Base-by-base conservation (phyloP, 2,888 invertebrate genomes). In the Drosophila nr. medialis region DNA sequence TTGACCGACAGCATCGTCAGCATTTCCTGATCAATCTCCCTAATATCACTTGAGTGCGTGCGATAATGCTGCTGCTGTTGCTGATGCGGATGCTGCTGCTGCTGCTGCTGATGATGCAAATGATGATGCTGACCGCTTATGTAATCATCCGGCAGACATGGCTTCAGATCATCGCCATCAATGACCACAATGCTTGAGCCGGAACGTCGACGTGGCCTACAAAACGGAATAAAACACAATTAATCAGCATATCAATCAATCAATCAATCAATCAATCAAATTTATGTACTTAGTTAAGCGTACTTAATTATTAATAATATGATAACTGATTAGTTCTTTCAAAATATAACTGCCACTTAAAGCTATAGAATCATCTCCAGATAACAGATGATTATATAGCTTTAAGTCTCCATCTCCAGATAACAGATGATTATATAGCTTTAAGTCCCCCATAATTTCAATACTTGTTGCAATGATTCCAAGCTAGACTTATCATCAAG, bases 121-220 rank as follows among this genome's bases (percentile, higher is more conserved):
- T 79, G 66, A 72, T 91, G 91, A 67, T 91, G 92, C 69, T 90
- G 91, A 71, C 92, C 90, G 81, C 91, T 91, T 81, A 92, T 92
- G 66, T 95, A 95, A 90, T 95, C 93, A 93, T 95, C 93, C 91
- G 94, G 95, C 86, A 94, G 91, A 89, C 94, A 94, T 90, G 94
- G 94, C 92, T 95, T 93, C 69, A 93, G 77, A 92, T 95, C 95
- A 77, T 96, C 96, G 50, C 95, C 95, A 92, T 96, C 96, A 91
- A 96, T 94, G 92, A 96, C 96, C 92, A 96, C 96, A 93, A 97
- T 96, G 93, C 96, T 96, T 93, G 96, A 96, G 89, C 96, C 96
- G 81, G 96, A 96, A 85, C 96, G 95, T 85, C 96, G 95, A 83
- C 97, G 95, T 73, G 96, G 96, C 96, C 97, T 97, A 42, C n/a